Percentiles rank a stretch among this genome's conserved stretches.
Conservation (phyloP, 1,140 invertebrate species). For the Nixonia krombeini region DNA sequence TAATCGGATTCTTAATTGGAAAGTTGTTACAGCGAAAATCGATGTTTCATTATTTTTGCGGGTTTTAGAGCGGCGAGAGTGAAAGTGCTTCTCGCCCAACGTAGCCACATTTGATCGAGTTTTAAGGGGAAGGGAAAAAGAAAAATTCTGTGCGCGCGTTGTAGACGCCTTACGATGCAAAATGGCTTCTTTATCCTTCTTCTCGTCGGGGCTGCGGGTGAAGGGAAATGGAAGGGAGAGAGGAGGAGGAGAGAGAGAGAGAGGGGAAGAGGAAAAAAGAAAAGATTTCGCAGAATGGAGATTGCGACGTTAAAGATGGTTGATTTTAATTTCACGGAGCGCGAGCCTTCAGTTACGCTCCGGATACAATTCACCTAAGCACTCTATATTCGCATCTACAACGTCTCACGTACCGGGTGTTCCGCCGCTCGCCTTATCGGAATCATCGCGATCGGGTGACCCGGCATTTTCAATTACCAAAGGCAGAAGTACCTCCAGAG, state of each 20-base stretch:
- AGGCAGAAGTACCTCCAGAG: too few species aligned
- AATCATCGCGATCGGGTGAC: constrained; percentile 1
- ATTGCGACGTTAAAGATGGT: constrained; percentile 67
- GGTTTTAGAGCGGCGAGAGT: too few species aligned
- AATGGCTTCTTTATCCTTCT: constrained; percentile 29
- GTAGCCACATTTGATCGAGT: too few species aligned
- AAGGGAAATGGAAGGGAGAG: constrained; percentile 2
- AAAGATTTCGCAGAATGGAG: constrained; percentile 56
- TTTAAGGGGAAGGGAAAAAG: constrained; percentile 15
- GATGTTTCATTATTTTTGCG: too few species aligned
- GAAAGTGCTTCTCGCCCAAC: too few species aligned
- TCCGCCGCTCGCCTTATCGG: constrained; percentile 11
- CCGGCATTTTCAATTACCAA: neutral
- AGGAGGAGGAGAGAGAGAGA: constrained; percentile 9
- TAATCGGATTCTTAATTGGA: too few species aligned
- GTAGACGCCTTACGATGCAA: constrained; percentile 10
- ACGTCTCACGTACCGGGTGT: constrained; percentile 33
- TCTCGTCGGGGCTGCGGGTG: too few species aligned
- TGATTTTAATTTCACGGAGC: constrained; percentile 72
- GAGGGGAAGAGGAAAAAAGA: constrained; percentile 17
- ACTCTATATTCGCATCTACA: constrained; percentile 38
- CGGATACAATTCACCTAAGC: constrained; percentile 61
- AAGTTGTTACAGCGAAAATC: too few species aligned
- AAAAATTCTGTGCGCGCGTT: constrained; percentile 24
- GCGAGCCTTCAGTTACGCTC: constrained; percentile 68